Base-by-base conservation (phyloP, 2,888 invertebrate species). In the Conistra vaccinii region DNA sequence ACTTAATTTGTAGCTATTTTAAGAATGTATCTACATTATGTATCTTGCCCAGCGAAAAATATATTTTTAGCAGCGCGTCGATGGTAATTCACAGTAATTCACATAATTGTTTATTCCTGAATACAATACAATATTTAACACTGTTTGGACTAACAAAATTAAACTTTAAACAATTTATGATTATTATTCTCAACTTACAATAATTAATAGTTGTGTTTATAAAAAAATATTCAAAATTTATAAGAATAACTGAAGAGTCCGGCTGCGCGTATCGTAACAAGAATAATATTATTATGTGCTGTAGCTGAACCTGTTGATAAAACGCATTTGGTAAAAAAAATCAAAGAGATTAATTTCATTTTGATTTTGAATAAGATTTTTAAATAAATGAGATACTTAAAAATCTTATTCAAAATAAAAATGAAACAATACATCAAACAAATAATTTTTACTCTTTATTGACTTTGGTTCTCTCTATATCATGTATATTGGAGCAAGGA, bases 21-120 rank as follows among this genome's bases (percentile, higher is more conserved):
- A 60, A 58, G n/a, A 39, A 75, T 61, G 51, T 20, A 29, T 10
- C 29, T 35, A 17, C 7, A 48, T 14, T 14, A 35, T 26, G 14
- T 73, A 32, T 48, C 14, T 51, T 67, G 75, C 78, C 2, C 23
- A 23, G 57, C 78, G 78, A 39, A 78, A 35, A 48, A 51, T 60
- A 26, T 55, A 6, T 48, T n/a, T 45, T 45, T 23, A 14, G n/a
- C 39, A 48, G n/a, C 23, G 73, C 20, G n/a, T 17, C 6, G 7
- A n/a, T 58, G 9, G 2, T 61, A n/a, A 48, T 57, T 39, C 39
- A 39, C 3, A 20, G 2, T 61, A n/a, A 48, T 57, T 39, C 39
- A 39, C 3, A 20, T 66, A 42, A 23, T 29, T 51, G 39, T 48
- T 23, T n/a, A 48, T 29, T 29, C 7, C 48, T 66, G 14, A 48